Percentiles rank a stretch among this genome's conserved stretches.
phyloP scores from a whole-genome alignment of 2,113 vertebrate genomes.

The Corythornis cristatus region DNA sequence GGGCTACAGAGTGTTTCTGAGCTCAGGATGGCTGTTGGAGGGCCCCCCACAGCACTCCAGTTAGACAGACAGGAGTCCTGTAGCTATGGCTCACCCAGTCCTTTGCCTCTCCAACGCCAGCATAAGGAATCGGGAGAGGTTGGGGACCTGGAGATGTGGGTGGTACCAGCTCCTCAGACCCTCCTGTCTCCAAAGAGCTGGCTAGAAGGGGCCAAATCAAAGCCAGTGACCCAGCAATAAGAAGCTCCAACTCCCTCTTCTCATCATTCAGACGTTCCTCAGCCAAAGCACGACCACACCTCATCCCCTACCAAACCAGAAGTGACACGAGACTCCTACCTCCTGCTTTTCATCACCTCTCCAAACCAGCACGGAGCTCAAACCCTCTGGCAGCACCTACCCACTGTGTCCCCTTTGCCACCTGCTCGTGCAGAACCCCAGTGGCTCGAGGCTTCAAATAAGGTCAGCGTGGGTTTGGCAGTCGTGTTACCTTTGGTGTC shows the following conservation, averaged over 20 bases:
- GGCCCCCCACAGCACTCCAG: not conserved
- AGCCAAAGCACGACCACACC: rapidly evolving
- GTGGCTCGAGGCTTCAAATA: not conserved
- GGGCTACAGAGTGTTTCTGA: not conserved
- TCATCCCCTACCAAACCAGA: not conserved
- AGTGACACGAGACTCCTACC: not conserved
- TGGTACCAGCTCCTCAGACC: not conserved
- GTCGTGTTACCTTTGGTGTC: not conserved
- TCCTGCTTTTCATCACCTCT: not conserved
- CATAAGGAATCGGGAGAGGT: rapidly evolving
- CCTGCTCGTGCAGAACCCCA: not conserved
- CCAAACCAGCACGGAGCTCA: not conserved
- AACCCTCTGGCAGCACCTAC: not conserved
- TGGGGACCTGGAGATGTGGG: not conserved
- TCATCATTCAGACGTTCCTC: not conserved
- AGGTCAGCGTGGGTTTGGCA: not conserved
- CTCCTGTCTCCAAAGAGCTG: rapidly evolving
- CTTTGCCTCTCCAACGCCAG: rapidly evolving
- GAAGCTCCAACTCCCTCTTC: not conserved
- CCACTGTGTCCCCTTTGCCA: not conserved
- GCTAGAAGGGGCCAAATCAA: not conserved
- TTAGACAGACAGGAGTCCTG: not conserved
- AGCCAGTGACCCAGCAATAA: not conserved
- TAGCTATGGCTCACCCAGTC: not conserved
- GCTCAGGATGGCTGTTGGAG: rapidly evolving